Percentiles rank a stretch among this genome's conserved stretches.
Conservation (phyloP, 2,888 invertebrate species). For the Ophion slaviceki region DNA sequence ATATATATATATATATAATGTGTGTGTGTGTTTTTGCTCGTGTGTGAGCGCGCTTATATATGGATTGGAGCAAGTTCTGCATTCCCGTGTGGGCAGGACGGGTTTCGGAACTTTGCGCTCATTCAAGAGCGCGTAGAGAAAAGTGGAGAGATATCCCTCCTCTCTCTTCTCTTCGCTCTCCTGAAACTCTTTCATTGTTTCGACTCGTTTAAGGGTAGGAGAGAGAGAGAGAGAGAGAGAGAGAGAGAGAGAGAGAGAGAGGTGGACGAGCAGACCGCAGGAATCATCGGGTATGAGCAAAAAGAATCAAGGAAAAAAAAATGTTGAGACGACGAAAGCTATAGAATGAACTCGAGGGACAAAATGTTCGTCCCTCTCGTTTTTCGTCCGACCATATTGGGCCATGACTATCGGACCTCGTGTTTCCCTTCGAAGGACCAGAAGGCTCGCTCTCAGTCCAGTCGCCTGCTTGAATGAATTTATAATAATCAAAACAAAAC, state of each 20-base stretch:
- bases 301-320: conserved; percentile 68
- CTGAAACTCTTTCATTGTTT: conserved; percentile 79
- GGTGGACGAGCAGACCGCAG: conserved; percentile 6
- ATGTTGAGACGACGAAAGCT: conserved; percentile 72
- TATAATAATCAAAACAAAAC: background rate
- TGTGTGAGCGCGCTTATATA: background rate
- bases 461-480: background rate
- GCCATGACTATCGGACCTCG: conserved; percentile 51
- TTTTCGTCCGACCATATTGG: conserved; percentile 74
- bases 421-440: background rate
- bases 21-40: background rate
- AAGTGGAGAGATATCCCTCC: conserved; percentile 22
- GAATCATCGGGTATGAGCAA: conserved; percentile 39
- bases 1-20: too few relatives aligned
- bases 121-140: conserved; percentile 75
- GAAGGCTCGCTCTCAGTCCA: background rate
- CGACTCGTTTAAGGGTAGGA: conserved; percentile 76
- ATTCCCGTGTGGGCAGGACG: conserved; percentile 77
- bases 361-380: conserved; percentile 35
- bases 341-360: conserved; percentile 63
- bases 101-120: conserved; percentile 73
- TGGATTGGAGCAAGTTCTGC: conserved; percentile 38
- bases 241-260: conserved; percentile 5
- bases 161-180: conserved; percentile 29
- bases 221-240: conserved; percentile 40